Base-by-base conservation (phyloP, 92 coral and sea anemone genomes). In the Zoanthus gigantus region DNA sequence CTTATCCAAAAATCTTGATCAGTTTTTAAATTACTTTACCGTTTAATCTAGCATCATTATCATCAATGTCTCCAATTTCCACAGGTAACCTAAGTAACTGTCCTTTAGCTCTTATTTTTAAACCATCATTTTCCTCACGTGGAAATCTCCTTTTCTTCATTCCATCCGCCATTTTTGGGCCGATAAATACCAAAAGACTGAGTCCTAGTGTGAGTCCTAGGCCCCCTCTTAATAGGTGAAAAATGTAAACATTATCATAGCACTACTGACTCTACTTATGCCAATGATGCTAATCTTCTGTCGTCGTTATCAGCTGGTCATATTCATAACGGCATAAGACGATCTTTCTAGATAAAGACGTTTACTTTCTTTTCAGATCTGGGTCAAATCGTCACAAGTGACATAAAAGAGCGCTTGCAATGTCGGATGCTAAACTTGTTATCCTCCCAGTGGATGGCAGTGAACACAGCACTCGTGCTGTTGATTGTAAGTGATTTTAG, bases 371-470 rank as follows among this genome's bases (percentile, higher is more conserved):
- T 37, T 76, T 76, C 8, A 18, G 32, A 50, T 76, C 63, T 76
- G 79, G 11, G 12, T 11, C 16, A 52, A 7, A 23, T 56, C 53
- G 5, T 63, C 29, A 46, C 6, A 37, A 75, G 53, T 48, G 28
- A 28, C n/a, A 63, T 23, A 17, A 17, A 5, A 63, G 69, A 17
- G 69, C n/a, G 23, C 16, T 28, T 44, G 60, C 80, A 9, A 81
- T 81, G 85, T 67, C 85, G 42, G 31, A 47, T 65, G 48, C 76
- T 8, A 66, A 81, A 42, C 85, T 81, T 66, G 42, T 81, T 66
- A 16, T 81, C 14, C 1, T 81, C 18, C 85, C 85, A 6, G 85
- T 81, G 42, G 85, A 81, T 44, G 85, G 85, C 71, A 81, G 85
- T 15, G 85, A 46, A 29, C 85, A 81, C 75, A 81, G 85, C 9